Conservation (phyloP, 2,113 vertebrate species). For the Brachypodius melanocephalos region DNA sequence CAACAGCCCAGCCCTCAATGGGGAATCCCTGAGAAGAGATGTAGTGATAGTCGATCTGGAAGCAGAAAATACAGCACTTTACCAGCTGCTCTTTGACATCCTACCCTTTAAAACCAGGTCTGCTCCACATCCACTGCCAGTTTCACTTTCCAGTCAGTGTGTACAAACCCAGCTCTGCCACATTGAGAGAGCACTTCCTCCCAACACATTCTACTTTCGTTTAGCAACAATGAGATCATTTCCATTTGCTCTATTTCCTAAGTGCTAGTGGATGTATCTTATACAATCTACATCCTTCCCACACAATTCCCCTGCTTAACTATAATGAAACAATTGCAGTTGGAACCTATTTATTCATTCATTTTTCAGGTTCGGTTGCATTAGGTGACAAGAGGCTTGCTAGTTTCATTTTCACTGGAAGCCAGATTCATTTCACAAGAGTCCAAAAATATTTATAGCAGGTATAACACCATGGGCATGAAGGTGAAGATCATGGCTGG, state of each 20-base stretch:
- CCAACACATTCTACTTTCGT: background rate
- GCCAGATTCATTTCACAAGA: background rate
- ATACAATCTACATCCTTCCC: background rate
- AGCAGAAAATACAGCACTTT: background rate
- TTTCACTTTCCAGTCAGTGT: background rate
- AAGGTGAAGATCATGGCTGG: background rate
- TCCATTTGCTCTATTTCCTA: background rate
- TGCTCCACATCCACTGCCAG: background rate
- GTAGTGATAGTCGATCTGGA: constrained; percentile 89
- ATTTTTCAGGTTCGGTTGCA: background rate
- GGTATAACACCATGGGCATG: background rate
- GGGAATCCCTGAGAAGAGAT: constrained; percentile 87
- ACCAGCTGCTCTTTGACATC: background rate
- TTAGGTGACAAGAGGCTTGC: background rate
- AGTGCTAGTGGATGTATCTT: background rate
- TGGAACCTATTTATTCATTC: background rate
- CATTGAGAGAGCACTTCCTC: background rate
- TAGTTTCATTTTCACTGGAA: background rate
- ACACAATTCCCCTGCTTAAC: background rate
- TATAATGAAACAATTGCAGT: background rate
- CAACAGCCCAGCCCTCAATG: constrained; percentile 88
- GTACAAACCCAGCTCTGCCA: background rate
- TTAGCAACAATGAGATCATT: background rate
- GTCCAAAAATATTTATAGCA: background rate
- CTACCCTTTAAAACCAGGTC: background rate